Percentiles rank a stretch among this genome's conserved stretches.
These are phyloP conservation scores for Myripristis murdjan DNA, from an alignment of 2,797 vertebrate genomes.

Conservation along the genomic window DNA sequence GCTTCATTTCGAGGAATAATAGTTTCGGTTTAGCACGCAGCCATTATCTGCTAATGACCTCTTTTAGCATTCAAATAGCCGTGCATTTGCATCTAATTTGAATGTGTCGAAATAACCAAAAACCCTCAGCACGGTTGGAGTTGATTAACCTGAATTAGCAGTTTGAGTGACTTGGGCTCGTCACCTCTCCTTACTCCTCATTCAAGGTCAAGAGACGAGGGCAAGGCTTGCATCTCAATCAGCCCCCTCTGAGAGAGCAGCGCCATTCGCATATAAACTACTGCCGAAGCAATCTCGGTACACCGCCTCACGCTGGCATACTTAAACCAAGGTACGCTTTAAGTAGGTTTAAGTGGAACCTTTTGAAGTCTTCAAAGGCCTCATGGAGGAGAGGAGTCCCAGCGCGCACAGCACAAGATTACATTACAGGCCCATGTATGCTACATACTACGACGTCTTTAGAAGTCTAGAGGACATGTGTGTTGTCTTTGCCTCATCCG, in stretches of 20 bases:
- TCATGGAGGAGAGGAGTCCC: slow-evolving; percentile 57
- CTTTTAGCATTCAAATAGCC: slow-evolving; percentile 80
- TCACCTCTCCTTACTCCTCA: slow-evolving; percentile 35
- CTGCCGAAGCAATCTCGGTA: slow-evolving; percentile 55
- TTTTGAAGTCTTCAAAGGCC: slow-evolving; percentile 76
- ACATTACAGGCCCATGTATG: slow-evolving; percentile 34
- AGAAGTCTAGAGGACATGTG: slow-evolving; percentile 50
- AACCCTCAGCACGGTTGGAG: neutral
- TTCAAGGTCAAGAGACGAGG: slow-evolving; percentile 77
- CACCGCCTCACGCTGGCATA: slow-evolving; percentile 58
- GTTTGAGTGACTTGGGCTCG: slow-evolving; percentile 18
- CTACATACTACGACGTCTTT: slow-evolving; percentile 10
- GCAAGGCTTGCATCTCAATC: slow-evolving; percentile 61
- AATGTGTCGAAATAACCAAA: slow-evolving; percentile 47
- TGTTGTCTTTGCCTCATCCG: slow-evolving; percentile 10
- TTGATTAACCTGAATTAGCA: slow-evolving; percentile 45
- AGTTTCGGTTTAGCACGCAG: slow-evolving; percentile 63
- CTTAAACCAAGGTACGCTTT: slow-evolving; percentile 70
- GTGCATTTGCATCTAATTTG: slow-evolving; percentile 65
- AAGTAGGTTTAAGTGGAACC: slow-evolving; percentile 75
- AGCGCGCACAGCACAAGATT: slow-evolving; percentile 48
- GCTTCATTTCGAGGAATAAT: slow-evolving; percentile 82
- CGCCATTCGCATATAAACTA: slow-evolving; percentile 57
- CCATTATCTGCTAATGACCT: slow-evolving; percentile 81
- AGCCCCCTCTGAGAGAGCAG: slow-evolving; percentile 54